Conservation (phyloP, 2,888 invertebrate genomes). For the Clitarchus hookeri region DNA sequence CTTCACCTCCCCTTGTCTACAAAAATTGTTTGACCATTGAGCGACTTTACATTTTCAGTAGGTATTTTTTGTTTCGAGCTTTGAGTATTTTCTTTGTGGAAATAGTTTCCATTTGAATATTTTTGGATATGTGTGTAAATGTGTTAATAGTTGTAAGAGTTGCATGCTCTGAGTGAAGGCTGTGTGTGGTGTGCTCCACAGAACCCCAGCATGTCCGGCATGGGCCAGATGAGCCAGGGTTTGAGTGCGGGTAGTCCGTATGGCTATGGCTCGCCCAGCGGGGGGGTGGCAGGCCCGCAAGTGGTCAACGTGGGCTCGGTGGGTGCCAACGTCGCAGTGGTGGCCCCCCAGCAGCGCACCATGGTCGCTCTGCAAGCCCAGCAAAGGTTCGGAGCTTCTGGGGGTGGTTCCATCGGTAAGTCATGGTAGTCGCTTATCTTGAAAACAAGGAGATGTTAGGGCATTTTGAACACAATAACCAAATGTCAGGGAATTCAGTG, state of each 20-base stretch:
- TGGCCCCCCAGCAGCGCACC: conserved; percentile 61
- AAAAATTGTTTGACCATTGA: no score
- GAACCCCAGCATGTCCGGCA: conserved; percentile 57
- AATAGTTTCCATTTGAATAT: no score
- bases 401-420: conserved; percentile 45
- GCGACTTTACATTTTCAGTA: no score
- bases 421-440: neutral
- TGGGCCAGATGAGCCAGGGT: conserved; percentile 51
- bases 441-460: neutral
- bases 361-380: conserved; percentile 52
- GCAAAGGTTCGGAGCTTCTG: conserved; percentile 51
- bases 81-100: no score
- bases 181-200: conserved; percentile 51
- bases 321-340: conserved; percentile 55
- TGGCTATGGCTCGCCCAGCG: conserved; percentile 51
- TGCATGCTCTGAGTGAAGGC: neutral
- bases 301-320: conserved; percentile 50
- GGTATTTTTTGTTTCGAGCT: no score
- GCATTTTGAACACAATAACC: neutral
- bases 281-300: conserved; percentile 43
- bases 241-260: conserved; percentile 53
- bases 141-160: no score
- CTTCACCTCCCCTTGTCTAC: no score
- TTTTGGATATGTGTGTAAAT: no score
- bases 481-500: no score